Percentiles rank a stretch among this genome's conserved stretches.
Conservation (phyloP, 2,888 invertebrate species). For the Lithophane semibrunnea region DNA sequence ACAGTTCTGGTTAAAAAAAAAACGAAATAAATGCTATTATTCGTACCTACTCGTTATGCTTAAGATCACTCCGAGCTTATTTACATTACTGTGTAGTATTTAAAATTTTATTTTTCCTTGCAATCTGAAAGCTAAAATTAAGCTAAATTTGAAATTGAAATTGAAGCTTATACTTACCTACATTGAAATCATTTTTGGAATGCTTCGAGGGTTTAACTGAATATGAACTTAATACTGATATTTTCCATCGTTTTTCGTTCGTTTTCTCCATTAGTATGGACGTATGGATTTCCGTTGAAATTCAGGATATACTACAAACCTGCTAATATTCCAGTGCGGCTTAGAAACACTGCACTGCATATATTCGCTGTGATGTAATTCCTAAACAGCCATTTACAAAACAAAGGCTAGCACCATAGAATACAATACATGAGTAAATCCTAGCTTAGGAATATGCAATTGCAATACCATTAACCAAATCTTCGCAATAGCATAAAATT, state of each 20-base stretch:
- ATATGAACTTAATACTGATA: not conserved
- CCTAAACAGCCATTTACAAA: constrained; percentile 17
- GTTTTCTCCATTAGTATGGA: not conserved
- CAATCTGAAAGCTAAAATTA: not conserved
- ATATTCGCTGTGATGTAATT: too few species aligned
- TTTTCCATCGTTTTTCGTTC: too few species aligned
- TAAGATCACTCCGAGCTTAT: not conserved
- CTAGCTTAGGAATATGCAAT: constrained; percentile 34
- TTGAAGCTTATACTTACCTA: not conserved
- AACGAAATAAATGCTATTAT: not conserved
- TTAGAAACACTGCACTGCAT: constrained; percentile 5
- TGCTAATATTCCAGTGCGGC: not conserved
- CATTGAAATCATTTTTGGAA: not conserved
- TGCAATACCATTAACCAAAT: constrained; percentile 36
- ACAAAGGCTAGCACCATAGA: constrained; percentile 18
- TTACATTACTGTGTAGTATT: not conserved
- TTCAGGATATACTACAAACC: not conserved
- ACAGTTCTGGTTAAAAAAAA: not conserved
- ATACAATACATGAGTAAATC: not conserved
- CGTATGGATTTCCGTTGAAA: not conserved
- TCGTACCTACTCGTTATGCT: not conserved
- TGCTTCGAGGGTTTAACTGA: not conserved
- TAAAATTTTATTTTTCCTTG: not conserved
- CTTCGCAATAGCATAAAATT: constrained; percentile 27
- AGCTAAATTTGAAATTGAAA: too few species aligned